A percentile compares a stretch with the other conserved stretches of the same genome.
Evolutionary conservation across 30 jellyfish, hydroid and myxozoan genomes (phyloP).

Genomic region (Catostylus mosaicus): DNA sequence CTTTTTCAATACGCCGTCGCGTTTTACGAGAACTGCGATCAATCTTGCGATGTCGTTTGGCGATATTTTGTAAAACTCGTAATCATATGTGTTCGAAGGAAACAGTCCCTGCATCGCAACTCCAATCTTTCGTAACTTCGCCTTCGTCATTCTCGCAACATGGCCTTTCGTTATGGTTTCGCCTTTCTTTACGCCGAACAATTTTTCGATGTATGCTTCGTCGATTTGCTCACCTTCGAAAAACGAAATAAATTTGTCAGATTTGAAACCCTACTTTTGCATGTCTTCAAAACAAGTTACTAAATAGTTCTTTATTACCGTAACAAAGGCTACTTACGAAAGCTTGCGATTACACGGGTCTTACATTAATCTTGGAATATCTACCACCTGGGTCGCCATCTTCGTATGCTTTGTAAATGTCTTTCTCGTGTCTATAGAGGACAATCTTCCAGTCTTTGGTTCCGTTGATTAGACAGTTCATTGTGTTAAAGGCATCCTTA

Average conservation of each 20-base stretch:
- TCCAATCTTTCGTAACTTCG: slow-evolving; percentile 66
- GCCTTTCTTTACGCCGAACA: slow-evolving; percentile 43
- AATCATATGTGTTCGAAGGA: slow-evolving; percentile 60
- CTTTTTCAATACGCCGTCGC: slow-evolving; percentile 26
- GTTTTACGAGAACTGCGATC: slow-evolving; percentile 46
- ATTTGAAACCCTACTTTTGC: too few species aligned
- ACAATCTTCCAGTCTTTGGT: slow-evolving; percentile 87
- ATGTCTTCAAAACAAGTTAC: too few species aligned
- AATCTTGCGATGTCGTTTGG: slow-evolving; percentile 53
- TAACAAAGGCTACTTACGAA: too few species aligned
- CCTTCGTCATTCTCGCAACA: slow-evolving; percentile 49
- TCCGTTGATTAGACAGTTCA: slow-evolving; percentile 87
- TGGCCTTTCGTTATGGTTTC: slow-evolving; percentile 50
- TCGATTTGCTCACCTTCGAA: not conserved
- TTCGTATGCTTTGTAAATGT: slow-evolving; percentile 57
- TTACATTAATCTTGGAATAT: slow-evolving; percentile 69
- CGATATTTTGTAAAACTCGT: slow-evolving; percentile 50
- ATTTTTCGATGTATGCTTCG: slow-evolving; percentile 5
- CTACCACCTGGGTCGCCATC: slow-evolving; percentile 74
- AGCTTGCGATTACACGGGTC: too few species aligned
- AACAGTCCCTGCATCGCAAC: slow-evolving; percentile 43
- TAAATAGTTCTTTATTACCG: too few species aligned
- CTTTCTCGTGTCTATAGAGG: slow-evolving; percentile 58
- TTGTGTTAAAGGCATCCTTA: slow-evolving; percentile 87
- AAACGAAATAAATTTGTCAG: too few species aligned